Evolutionary conservation across 2,797 vertebrate species (phyloP).

Genomic region (Prionace glauca): DNA sequence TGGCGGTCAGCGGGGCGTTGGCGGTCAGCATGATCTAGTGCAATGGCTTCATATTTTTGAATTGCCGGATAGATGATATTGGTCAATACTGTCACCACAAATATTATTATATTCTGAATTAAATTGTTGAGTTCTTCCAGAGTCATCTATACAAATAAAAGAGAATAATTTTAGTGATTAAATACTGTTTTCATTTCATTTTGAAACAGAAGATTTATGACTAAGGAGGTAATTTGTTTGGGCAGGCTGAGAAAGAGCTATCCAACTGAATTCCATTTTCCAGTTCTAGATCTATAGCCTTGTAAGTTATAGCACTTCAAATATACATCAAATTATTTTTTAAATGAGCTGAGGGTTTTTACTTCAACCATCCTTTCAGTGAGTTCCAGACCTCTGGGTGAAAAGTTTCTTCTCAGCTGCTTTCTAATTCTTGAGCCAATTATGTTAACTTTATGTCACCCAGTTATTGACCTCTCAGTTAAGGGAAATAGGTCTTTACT

Average conservation of each 20-base stretch:
- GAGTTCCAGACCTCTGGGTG: background rate
- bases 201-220: background rate
- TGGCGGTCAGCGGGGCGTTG: background rate
- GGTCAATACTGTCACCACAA: slow-evolving; percentile 54
- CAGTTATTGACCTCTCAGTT: background rate
- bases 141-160: slow-evolving; percentile 44
- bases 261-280: background rate
- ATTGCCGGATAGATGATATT: slow-evolving; percentile 54
- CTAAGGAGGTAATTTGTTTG: background rate
- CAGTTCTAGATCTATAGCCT: background rate
- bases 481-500: background rate
- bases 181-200: background rate
- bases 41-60: slow-evolving; percentile 51
- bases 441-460: too few relatives aligned
- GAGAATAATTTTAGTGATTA: background rate
- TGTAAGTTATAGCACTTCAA: background rate
- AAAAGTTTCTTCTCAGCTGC: background rate
- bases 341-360: background rate
- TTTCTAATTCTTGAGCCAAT: background rate
- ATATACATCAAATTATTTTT: background rate
- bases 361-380: background rate
- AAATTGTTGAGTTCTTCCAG: slow-evolving; percentile 48
- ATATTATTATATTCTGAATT: slow-evolving; percentile 53
- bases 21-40: background rate
- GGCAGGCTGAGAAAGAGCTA: background rate